Percentiles rank a stretch among this genome's conserved stretches.
phyloP scores from a whole-genome alignment of 2,888 invertebrate genomes.

The Candidula unifasciata region DNA sequence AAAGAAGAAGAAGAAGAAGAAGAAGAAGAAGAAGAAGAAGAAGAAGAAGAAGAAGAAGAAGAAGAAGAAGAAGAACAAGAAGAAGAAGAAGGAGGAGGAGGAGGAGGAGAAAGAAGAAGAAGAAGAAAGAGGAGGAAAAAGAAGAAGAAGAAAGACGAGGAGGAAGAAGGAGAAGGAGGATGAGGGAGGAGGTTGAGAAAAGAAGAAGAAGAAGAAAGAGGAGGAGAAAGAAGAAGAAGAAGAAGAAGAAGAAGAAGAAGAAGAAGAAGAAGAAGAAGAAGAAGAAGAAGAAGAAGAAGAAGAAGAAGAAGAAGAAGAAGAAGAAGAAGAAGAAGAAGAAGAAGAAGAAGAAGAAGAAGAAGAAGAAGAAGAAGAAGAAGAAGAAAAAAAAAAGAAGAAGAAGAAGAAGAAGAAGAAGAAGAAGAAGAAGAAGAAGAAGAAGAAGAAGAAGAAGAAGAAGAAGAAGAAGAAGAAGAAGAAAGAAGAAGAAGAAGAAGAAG shows the following conservation, averaged over 20 bases:
- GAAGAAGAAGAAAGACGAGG: constrained; percentile 22
- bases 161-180: not conserved
- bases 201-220: not conserved
- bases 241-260: not conserved
- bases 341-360: constrained; percentile 9
- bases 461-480: not conserved
- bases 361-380: not conserved
- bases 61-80: constrained; percentile 27
- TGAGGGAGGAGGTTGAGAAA: not conserved
- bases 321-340: not conserved
- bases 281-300: not conserved
- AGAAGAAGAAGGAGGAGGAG: not conserved
- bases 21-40: constrained; percentile 12
- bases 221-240: not conserved
- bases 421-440: not conserved
- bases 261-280: not conserved
- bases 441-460: too few relatives aligned
- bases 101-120: not conserved
- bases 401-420: not conserved
- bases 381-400: not conserved
- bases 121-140: not conserved
- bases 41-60: constrained; percentile 20
- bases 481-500: too few relatives aligned
- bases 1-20: not conserved
- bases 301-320: not conserved